Evolutionary conservation across 2,113 vertebrate genomes (phyloP), one percentile per base, ranked within the genome.

Genomic region (Quiscalus mexicanus): DNA sequence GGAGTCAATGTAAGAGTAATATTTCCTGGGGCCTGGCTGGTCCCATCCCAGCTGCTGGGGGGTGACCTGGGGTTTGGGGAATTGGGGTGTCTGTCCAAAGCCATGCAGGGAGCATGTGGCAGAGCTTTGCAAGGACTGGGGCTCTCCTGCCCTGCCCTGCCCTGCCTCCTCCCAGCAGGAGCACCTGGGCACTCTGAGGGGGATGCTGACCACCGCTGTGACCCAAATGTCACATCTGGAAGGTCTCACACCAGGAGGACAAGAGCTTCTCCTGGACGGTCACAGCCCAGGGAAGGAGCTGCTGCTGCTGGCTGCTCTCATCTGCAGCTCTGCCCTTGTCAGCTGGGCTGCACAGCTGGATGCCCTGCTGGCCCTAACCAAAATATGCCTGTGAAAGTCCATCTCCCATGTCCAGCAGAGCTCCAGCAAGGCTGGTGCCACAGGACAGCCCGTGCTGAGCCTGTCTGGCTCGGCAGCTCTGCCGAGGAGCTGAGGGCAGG

Each of bases 201-300:
- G 6, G 18, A 49, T 76, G 16, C 6, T 59, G 63, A 3, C n/a
- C 39, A 5, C 0, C 0, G 39, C 39, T 42, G 1, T 13, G 39
- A 14, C 44, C 35, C 27, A 0, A 15, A 35, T 6, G 3, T 16
- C 5, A 20, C 23, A 39, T 28, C 56, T 10, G 27, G 2, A 37
- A 52, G 10, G 25, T 1, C 5, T 28, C 50, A 16, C 7, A 7
- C 4, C 4, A 24, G 68, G 63, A 64, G 39, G 31, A 35, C 19
- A 55, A 37, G 47, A 58, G 41, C 53, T 39, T 67, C 31, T 69
- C 25, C 35, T 5, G 15, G 4, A 6, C 30, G 9, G 22, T 15
- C 47, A 4, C 4, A 9, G 21, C 52, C 53, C 56, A 11, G 3
- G 23, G 20, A 10, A 67, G 4, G 10, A 84, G 74, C 69, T 53